Conservation (phyloP, 1,140 invertebrate species). For the Drosophila micromelanica region DNA sequence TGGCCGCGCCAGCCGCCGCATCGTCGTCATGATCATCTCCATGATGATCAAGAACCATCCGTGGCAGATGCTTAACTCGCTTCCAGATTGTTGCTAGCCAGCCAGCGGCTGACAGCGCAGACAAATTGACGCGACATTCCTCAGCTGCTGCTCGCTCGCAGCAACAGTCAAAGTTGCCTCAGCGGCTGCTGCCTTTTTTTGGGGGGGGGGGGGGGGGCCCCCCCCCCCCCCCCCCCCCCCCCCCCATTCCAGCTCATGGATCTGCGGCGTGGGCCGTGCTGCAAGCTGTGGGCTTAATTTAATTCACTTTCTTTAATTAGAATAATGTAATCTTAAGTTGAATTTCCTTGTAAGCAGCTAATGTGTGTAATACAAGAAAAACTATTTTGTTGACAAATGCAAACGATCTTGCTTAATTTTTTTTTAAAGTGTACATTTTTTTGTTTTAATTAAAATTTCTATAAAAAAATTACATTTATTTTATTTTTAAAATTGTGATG, state of each 20-base stretch:
- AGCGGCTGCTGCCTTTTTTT: slow-evolving; percentile 19
- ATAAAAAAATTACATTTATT: too few species aligned
- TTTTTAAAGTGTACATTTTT: too few species aligned
- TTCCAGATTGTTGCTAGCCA: slow-evolving; percentile 68
- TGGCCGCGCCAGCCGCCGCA: slow-evolving; percentile 53
- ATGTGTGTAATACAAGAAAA: background rate
- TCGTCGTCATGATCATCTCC: slow-evolving; percentile 4
- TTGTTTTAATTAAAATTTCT: too few species aligned
- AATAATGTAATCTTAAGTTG: slow-evolving; percentile 5
- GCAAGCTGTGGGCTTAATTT: slow-evolving; percentile 37
- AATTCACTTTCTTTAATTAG: slow-evolving; percentile 20
- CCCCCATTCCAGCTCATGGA: slow-evolving; percentile 51
- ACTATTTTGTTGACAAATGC: too few species aligned
- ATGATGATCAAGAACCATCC: slow-evolving; percentile 10
- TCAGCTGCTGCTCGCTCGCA: slow-evolving; percentile 30
- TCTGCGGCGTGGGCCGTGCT: slow-evolving; percentile 50
- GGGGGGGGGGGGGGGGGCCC: slow-evolving; percentile 4
- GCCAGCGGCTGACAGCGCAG: slow-evolving; percentile 56
- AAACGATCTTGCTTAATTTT: too few species aligned
- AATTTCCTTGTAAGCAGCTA: background rate
- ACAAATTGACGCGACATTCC: slow-evolving; percentile 82
- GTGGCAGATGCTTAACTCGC: slow-evolving; percentile 42
- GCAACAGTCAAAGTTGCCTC: slow-evolving; percentile 6
- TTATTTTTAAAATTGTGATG: too few species aligned
- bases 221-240: too few species aligned